A percentile compares a stretch with the other conserved stretches of the same genome.
Conservation (phyloP, 2,113 vertebrate species). For the Otolemur garnettii region DNA sequence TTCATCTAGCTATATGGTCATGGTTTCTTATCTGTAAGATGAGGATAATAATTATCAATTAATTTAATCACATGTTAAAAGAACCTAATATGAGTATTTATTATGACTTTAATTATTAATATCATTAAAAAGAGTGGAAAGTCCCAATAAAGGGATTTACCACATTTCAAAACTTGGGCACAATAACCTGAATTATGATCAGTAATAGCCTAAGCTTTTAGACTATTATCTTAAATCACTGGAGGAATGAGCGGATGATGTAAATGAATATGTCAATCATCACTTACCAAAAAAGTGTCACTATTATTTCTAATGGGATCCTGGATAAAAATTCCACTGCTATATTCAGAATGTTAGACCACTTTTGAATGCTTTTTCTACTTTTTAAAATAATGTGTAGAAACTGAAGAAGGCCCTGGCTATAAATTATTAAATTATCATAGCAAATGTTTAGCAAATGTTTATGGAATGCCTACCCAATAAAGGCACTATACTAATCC, state of each 20-base stretch:
- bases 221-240: neutral
- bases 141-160: neutral
- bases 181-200: neutral
- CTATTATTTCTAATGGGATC: neutral
- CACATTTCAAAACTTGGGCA: neutral
- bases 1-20: neutral
- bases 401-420: neutral
- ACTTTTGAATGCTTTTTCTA: neutral
- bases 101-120: constrained; percentile 26
- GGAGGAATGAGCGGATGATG: neutral
- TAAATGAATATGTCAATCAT: neutral
- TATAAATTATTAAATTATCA: neutral
- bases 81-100: neutral
- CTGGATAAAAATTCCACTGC: neutral
- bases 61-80: neutral
- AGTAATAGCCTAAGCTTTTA: neutral
- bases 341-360: neutral
- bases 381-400: neutral
- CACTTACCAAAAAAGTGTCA: neutral
- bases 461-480: neutral
- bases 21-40: neutral
- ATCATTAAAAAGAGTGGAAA: neutral
- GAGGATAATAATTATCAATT: neutral
- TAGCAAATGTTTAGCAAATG: neutral
- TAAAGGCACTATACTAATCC: neutral